Evolutionary conservation across 2,797 vertebrate genomes (phyloP).

Genomic region (Alca torda): DNA sequence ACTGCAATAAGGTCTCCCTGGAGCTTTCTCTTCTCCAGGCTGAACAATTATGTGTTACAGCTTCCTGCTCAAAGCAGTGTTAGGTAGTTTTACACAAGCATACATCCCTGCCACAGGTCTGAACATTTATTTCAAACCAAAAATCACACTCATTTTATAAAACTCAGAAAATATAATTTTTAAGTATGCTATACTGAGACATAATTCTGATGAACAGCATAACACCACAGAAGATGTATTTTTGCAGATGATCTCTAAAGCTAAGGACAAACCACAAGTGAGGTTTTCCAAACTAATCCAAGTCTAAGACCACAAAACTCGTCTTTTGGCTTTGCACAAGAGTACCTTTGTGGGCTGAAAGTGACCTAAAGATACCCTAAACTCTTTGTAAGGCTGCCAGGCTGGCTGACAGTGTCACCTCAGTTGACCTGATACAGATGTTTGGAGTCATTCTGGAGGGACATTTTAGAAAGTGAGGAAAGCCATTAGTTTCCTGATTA

Average conservation of each 20-base stretch:
- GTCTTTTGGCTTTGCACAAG: background rate
- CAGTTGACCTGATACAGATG: background rate
- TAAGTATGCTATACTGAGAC: background rate
- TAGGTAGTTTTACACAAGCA: background rate
- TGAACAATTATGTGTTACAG: background rate
- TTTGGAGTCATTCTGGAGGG: background rate
- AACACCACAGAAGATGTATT: background rate
- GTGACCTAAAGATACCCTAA: background rate
- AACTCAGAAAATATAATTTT: background rate
- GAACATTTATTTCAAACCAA: background rate
- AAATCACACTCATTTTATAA: background rate
- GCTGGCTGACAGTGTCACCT: background rate
- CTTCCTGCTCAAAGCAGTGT: background rate
- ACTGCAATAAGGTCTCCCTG: background rate
- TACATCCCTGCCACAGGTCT: background rate
- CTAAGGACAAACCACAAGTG: background rate
- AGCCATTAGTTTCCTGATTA: background rate
- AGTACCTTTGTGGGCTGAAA: background rate
- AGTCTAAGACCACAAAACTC: background rate
- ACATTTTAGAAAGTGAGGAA: background rate
- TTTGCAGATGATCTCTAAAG: background rate
- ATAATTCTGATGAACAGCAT: background rate
- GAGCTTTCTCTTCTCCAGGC: background rate
- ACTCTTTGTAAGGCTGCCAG: background rate
- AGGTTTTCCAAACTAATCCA: background rate